Percentiles rank a stretch among this genome's conserved stretches.
Evolutionary conservation across 2,113 vertebrate species (phyloP).

Genomic region (Laterallus jamaicensis): DNA sequence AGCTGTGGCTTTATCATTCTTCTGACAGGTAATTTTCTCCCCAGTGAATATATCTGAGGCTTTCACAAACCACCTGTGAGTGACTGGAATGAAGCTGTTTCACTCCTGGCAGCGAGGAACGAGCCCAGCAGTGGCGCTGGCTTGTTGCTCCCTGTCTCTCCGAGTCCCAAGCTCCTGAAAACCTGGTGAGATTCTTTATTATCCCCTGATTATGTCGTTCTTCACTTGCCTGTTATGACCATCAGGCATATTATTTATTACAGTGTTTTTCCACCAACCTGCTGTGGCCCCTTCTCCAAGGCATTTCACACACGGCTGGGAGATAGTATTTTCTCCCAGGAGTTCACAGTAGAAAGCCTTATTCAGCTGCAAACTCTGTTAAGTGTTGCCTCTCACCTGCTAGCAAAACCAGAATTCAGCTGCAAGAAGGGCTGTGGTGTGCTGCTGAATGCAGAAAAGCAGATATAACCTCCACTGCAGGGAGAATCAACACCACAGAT

Average conservation of each 20-base stretch:
- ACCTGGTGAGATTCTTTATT: conserved; percentile 28
- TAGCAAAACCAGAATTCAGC: neutral
- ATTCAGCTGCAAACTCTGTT: neutral
- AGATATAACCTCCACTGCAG: neutral
- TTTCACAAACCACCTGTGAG: neutral
- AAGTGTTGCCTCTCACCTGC: neutral
- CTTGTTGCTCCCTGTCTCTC: neutral
- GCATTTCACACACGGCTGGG: neutral
- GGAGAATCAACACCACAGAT: neutral
- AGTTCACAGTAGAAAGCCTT: neutral
- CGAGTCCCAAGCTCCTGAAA: neutral
- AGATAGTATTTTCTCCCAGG: neutral
- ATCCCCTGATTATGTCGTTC: conserved; percentile 2
- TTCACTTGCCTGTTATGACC: neutral
- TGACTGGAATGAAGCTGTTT: conserved; percentile 28
- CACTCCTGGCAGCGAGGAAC: conserved; percentile 11
- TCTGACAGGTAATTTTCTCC: conserved; percentile 71
- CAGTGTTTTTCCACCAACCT: neutral
- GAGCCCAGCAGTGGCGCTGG: neutral
- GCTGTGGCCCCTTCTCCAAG: neutral
- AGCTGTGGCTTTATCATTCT: conserved; percentile 39
- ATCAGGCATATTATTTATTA: conserved; percentile 28
- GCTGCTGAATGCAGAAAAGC: neutral
- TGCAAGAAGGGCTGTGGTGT: neutral
- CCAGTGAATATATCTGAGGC: neutral